These are phyloP conservation scores for Spea multiplicata DNA, from an alignment of 2,113 vertebrate species.

Conservation along the genomic window DNA sequence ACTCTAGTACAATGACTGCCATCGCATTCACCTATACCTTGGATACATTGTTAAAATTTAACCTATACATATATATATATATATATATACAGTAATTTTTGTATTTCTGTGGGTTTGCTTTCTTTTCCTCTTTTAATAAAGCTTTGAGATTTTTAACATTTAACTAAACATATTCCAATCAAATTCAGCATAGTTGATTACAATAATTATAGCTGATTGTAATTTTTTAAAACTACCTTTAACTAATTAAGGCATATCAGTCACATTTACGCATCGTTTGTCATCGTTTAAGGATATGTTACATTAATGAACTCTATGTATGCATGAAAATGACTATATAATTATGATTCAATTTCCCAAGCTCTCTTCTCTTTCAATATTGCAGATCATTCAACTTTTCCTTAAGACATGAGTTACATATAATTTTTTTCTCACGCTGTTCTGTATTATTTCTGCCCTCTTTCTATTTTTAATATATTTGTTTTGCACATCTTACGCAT, in stretches of 20 bases:
- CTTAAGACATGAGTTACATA: no score
- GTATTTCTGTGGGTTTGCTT: no score
- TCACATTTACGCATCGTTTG: background rate
- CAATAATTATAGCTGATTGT: background rate
- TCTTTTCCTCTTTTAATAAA: background rate
- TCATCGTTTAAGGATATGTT: background rate
- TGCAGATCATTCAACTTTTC: background rate
- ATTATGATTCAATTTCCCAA: background rate
- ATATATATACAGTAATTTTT: no score
- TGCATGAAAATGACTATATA: background rate
- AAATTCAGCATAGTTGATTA: background rate
- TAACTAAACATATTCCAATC: conserved; percentile 3
- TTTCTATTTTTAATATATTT: no score
- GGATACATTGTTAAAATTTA: no score
- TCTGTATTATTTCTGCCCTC: no score
- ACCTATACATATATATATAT: no score
- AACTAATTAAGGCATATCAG: background rate
- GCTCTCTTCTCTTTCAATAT: background rate
- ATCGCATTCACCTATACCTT: no score
- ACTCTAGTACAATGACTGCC: no score
- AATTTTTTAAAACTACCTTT: background rate
- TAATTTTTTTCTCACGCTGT: no score
- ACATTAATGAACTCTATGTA: background rate
- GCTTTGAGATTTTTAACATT: background rate
- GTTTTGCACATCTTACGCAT: no score